A percentile compares a stretch with the other conserved stretches of the same genome.
These are phyloP conservation scores for Lutraria lutraria DNA, from an alignment of 2,888 invertebrate genomes.

Conservation along the genomic window DNA sequence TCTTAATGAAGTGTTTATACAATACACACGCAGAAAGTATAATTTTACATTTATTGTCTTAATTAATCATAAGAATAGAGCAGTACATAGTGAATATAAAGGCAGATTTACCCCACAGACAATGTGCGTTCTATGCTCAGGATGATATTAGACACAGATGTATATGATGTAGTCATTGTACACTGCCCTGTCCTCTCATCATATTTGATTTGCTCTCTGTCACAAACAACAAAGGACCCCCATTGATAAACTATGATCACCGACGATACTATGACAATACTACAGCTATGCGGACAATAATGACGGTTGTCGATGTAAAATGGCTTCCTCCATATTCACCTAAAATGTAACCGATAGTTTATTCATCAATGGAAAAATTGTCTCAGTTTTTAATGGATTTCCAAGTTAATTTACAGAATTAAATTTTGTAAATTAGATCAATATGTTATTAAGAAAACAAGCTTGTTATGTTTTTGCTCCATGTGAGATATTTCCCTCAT, in stretches of 20 bases:
- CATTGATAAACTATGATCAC: slow-evolving; percentile 51
- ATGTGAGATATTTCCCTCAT: background rate
- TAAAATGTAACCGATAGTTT: slow-evolving; percentile 51
- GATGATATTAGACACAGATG: slow-evolving; percentile 34
- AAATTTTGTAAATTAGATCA: slow-evolving; percentile 10
- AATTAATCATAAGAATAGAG: background rate
- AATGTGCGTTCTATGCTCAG: slow-evolving; percentile 57
- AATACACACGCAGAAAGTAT: background rate
- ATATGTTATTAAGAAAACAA: slow-evolving; percentile 23
- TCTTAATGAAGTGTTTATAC: background rate
- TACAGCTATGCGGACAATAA: slow-evolving; percentile 33
- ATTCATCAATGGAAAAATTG: slow-evolving; percentile 22
- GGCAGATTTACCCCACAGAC: slow-evolving; percentile 5
- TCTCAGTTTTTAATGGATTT: slow-evolving; percentile 24
- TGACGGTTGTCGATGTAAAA: slow-evolving; percentile 50
- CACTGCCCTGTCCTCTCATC: slow-evolving; percentile 29
- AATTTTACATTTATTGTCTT: background rate
- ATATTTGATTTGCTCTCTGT: slow-evolving; percentile 59
- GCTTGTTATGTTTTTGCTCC: background rate
- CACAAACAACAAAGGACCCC: slow-evolving; percentile 62
- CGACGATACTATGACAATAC: slow-evolving; percentile 16
- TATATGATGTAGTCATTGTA: background rate
- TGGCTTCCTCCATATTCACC: slow-evolving; percentile 40
- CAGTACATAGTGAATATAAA: background rate
- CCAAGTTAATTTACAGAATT: slow-evolving; percentile 24